These are phyloP conservation scores for Lathronympha strigana DNA, from an alignment of 2,888 invertebrate species.

Conservation along the genomic window DNA sequence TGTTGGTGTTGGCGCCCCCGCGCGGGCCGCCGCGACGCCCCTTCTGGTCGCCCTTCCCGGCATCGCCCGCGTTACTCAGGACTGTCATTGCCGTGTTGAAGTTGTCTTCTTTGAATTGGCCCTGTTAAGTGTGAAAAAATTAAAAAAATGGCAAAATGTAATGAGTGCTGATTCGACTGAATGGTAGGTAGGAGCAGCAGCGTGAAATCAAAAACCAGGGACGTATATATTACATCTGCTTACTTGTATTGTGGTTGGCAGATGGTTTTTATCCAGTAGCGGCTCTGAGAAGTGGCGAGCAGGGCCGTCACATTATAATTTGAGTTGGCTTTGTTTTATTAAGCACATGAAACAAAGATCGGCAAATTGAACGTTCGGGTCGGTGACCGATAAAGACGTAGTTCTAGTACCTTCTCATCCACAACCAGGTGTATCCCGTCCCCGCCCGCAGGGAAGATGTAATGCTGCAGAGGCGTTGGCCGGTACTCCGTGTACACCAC, in stretches of 20 bases:
- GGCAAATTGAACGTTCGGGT: too few relatives aligned
- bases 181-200: too few relatives aligned
- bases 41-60: conserved; percentile 91
- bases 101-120: conserved; percentile 98
- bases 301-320: too few relatives aligned
- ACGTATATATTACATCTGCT: too few relatives aligned
- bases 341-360: too few relatives aligned
- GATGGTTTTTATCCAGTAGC: too few relatives aligned
- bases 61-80: conserved; percentile 92
- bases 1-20: conserved; percentile 89
- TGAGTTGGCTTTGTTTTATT: too few relatives aligned
- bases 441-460: conserved; percentile 98
- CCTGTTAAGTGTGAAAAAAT: conserved; percentile 71
- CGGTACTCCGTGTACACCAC: conserved; percentile 99
- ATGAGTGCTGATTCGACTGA: not conserved
- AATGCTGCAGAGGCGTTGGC: conserved; percentile 99
- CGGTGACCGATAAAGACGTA: too few relatives aligned
- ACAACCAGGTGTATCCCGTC: conserved; percentile 98
- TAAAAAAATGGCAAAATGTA: not conserved
- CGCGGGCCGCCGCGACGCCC: conserved; percentile 90
- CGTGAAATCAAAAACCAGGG: too few relatives aligned
- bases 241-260: too few relatives aligned
- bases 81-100: conserved; percentile 99
- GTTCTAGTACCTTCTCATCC: conserved; percentile 89
- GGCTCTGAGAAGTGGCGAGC: too few relatives aligned